Evolutionary conservation across 2,113 vertebrate species (phyloP).

Genomic region (Chamaetylas fuelleborni): DNA sequence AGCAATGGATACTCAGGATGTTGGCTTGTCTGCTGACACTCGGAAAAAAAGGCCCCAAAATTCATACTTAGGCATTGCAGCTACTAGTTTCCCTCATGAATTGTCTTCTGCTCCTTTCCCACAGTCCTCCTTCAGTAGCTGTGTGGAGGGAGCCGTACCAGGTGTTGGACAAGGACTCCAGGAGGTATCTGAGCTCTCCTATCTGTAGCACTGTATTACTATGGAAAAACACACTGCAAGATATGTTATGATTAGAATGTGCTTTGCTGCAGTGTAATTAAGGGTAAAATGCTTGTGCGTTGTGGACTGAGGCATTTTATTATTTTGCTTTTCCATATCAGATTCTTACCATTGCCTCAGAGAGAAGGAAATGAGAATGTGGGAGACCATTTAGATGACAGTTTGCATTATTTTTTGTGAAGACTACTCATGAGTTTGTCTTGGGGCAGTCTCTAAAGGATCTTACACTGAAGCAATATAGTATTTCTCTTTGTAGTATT

Average conservation of each 20-base stretch:
- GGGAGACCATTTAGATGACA: not conserved
- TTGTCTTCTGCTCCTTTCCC: not conserved
- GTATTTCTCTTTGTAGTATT: not conserved
- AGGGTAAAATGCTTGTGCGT: not conserved
- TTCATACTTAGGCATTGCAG: not conserved
- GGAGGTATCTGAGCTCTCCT: not conserved
- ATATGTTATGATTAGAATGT: not conserved
- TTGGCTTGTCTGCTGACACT: not conserved
- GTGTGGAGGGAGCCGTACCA: not conserved
- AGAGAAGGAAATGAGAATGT: not conserved
- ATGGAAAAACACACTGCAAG: not conserved
- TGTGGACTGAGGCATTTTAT: not conserved
- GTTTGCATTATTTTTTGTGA: not conserved
- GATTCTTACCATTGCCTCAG: not conserved
- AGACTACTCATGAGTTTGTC: not conserved
- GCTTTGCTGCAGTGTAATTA: not conserved
- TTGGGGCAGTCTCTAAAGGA: not conserved
- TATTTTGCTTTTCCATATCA: not conserved
- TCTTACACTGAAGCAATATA: not conserved
- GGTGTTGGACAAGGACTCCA: not conserved
- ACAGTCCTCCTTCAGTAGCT: not conserved
- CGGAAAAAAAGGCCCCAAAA: not conserved
- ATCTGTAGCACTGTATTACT: not conserved
- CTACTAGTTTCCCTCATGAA: not conserved
- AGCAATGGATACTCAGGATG: rapidly evolving